Base-by-base conservation (phyloP, 2,797 vertebrate genomes). In the Glossophaga mutica region DNA sequence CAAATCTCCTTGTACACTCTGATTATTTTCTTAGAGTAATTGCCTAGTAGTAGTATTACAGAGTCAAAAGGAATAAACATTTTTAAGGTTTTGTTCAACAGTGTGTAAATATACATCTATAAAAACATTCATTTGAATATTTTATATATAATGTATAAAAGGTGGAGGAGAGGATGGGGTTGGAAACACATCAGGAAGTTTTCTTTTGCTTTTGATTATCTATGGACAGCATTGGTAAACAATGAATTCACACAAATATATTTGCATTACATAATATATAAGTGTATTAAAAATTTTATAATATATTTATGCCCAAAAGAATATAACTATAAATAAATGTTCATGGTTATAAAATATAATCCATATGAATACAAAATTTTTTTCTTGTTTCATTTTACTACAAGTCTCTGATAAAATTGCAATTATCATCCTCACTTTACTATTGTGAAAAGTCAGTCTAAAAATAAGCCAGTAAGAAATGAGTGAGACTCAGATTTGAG, bases 11-110 rank as follows among this genome's bases (percentile, higher is more conserved):
- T 50, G 21, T 70, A 65, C 2, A 73, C 15, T 77, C 74, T 71
- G 32, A 68, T 73, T 67, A 86, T 88, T 78, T 91, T 92, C 87
- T 89, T 77, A 71, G 68, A 90, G 67, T 90, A 83, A 91, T 87
- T 62, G 74, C 57, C 32, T 76, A 77, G 34, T 42, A 81, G 15
- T 85, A 39, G 10, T 42, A 71, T 42, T 85, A 87, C 29, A 14
- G n/a, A n/a, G 50, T 68, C 50, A 62, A 83, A 94, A 90, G 34
- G 14, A 90, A 79, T 32, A 39, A 91, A 34, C 3, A 9, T 46
- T 73, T 67, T 86, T 59, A 67, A 91, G 44, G 9, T 74, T 37
- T 71, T n/a, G 7, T 83, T 52, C 16, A 89, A 39, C 15, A 79
- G 52, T 34, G 26, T 71, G 9, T 32, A 68, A 67, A 57, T 55